Evolutionary conservation across 2,888 invertebrate genomes (phyloP), one percentile per base, ranked within the genome.

Genomic region (Cyrtodaria siliqua): DNA sequence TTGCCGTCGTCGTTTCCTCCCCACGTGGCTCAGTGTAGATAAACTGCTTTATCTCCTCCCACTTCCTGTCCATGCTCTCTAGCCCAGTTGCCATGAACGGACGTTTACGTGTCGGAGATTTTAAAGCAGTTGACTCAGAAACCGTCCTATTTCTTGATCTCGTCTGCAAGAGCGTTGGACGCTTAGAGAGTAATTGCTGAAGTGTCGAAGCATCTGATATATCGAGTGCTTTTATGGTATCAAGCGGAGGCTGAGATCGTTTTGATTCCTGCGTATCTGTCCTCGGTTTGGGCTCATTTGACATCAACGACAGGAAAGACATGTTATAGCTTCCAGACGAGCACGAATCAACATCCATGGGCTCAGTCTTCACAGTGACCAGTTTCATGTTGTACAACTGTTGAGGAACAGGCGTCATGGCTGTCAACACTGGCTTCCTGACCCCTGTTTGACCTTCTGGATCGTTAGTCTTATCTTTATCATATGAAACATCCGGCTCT

Each of bases 21-120:
- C 52, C 64, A 27, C 26, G 47, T 40, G 57, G 42, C 26, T 78
- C 71, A 27, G 47, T 66, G 27, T 89, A 81, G 16, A 90, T 78
- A 64, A 87, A 87, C 61, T 88, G 76, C 57, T 88, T 84, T 33
- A 90, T 88, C 64, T 89, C 89, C 67, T 88, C 87, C 90, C 90
- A 90, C 55, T 89, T 90, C 40, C 82, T 80, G 55, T 89, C 89
- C 75, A 87, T 78, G 6, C 79, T 82, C 20, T 84, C 79, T 24
- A 78, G 57, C 14, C 76, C 81, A n/a, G 78, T 66, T 18, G 68
- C 52, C 23, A 60, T 59, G 0, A 53, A 56, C 2, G 75, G 56
- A 9, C 81, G 57, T 44, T 81, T 81, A 8, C 81, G 40, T 20
- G 66, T 62, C 18, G 42, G 52, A 8, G 62, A 33, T 42, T 59